phyloP scores from a whole-genome alignment of 2,113 vertebrate species.

The Pungitius pungitius region DNA sequence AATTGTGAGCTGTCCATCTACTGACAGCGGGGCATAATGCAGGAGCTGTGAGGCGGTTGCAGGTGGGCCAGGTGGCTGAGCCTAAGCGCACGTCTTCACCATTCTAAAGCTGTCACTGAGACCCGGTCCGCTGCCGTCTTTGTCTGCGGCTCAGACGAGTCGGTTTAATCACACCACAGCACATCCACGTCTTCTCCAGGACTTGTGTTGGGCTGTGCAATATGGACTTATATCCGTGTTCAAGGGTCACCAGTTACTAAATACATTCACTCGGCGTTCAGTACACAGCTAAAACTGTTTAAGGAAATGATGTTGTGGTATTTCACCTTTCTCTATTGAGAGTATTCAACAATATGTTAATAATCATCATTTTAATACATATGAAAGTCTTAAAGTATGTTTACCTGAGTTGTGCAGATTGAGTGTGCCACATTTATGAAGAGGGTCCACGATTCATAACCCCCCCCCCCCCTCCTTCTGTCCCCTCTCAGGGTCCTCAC shows the following conservation, averaged over 20 bases:
- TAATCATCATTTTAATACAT: not conserved
- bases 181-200: not conserved
- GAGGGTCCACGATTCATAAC: not conserved
- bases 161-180: slow-evolving; percentile 21
- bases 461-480: not conserved
- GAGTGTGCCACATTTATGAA: not conserved
- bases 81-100: slow-evolving; percentile 6
- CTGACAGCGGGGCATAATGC: slow-evolving; percentile 56
- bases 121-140: slow-evolving; percentile 45
- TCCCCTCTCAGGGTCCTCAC: slow-evolving; percentile 89
- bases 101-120: slow-evolving; percentile 56
- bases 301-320: not conserved
- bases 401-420: not conserved
- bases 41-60: slow-evolving; percentile 56
- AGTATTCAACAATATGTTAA: not conserved
- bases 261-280: not conserved
- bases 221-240: not conserved
- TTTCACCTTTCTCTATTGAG: not conserved
- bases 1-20: slow-evolving; percentile 52
- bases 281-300: not conserved
- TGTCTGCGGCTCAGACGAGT: slow-evolving; percentile 16
- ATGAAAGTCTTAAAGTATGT: not conserved
- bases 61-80: slow-evolving; percentile 71
- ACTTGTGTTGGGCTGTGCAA: not conserved
- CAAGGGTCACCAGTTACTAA: not conserved